Evolutionary conservation across 2,113 vertebrate genomes (phyloP).

Genomic region (Salvelinus fontinalis): DNA sequence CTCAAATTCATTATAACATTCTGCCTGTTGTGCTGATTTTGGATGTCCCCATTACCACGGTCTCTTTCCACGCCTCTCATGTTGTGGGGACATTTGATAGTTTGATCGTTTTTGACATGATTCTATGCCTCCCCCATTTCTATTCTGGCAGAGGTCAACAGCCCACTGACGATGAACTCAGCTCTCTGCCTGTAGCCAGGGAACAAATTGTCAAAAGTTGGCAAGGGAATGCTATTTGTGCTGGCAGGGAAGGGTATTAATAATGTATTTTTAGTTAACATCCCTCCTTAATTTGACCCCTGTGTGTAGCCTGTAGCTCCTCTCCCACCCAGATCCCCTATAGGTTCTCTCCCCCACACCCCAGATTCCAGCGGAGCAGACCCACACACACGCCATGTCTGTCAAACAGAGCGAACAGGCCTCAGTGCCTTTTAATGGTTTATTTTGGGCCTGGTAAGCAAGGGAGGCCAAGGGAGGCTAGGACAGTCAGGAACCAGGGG

Average conservation of each 20-base stretch:
- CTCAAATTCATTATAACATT: slow-evolving; percentile 53
- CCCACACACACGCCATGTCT: too few relatives aligned
- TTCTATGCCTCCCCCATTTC: background rate
- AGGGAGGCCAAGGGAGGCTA: background rate
- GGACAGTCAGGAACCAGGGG: background rate
- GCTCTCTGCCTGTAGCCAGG: background rate
- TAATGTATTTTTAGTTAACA: background rate
- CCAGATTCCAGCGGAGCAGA: background rate
- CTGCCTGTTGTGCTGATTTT: slow-evolving; percentile 44
- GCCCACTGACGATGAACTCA: background rate
- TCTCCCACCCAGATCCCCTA: background rate
- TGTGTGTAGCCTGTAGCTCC: background rate
- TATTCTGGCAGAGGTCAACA: background rate
- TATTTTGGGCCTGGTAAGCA: background rate
- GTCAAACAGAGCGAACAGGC: background rate
- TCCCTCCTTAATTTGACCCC: background rate
- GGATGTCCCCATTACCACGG: slow-evolving; percentile 14
- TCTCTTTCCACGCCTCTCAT: background rate
- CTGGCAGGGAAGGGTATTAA: too few relatives aligned
- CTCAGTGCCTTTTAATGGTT: background rate
- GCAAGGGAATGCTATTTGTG: too few relatives aligned
- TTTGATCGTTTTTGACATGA: background rate
- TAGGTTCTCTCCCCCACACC: background rate
- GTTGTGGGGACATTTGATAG: background rate
- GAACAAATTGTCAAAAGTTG: too few relatives aligned